Base-by-base conservation (phyloP, 2,113 vertebrate species). In the Oxyruncus cristatus region DNA sequence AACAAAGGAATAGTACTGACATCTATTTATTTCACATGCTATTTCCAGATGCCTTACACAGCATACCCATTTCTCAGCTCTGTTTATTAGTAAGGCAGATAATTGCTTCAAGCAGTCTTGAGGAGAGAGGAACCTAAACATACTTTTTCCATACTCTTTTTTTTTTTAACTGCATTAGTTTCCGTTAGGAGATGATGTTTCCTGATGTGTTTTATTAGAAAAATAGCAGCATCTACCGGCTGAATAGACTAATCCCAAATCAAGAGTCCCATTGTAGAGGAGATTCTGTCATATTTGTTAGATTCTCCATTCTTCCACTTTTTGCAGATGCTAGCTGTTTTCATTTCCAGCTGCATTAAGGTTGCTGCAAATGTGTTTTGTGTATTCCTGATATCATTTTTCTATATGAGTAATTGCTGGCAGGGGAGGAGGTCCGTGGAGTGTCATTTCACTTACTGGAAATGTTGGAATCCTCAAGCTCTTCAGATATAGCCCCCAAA, bases 161-260 rank as follows among this genome's bases (percentile, higher is more conserved):
- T 66, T 56, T 39, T 50, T 35, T 28, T 2, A 70, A 76, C 41
- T 50, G 27, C 46, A 94, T 85, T 73, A 66, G 46, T 95, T 94
- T 94, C 55, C 44, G 4, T 74, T 81, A 75, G 52, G 47, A 88
- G 68, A 82, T 79, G 14, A 66, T 75, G 42, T 93, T 96, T 96
- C 55, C 55, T 91, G 71, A 73, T 92, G 80, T 62, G 56, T 74
- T 78, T 92, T 68, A 82, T 84, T 77, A 93, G 93, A 92, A 94
- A 90, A 96, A 83, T 62, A 93, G 81, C 94, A 96, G 80, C 91
- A 91, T 92, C 92, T 97, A 81, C 86, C 94, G 89, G 81, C 79
- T 95, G 90, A 91, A 61, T 61, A 71, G 62, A 21, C 82, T 86
- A 83, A 93, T 93, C 93, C 80, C 39, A 80, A 77, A 88, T 88